Base-by-base conservation (phyloP, 2,797 vertebrate species). In the Anisognathus igniventris region DNA sequence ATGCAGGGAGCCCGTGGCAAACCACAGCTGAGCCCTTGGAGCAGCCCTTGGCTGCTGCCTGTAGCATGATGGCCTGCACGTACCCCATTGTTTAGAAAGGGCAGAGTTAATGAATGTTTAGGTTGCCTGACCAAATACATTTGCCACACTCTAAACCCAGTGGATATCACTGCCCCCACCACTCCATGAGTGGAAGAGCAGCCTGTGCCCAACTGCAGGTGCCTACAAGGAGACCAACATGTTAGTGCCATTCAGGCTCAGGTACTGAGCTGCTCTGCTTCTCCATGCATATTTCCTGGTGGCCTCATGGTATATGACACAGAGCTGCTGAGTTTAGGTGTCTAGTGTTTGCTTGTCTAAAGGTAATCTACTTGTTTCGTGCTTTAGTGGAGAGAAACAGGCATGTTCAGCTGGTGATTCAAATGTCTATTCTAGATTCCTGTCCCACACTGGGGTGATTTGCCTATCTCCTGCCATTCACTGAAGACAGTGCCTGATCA, bases 201-300 rank as follows among this genome's bases (percentile, higher is more conserved):
- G 83, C 37, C 28, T 39, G 14, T 21, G 14, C 65, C 57, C 45
- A 45, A 8, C 24, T 24, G 7, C 42, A 85, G 24, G 25, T 50
- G 5, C 1, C 5, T 64, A 35, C 7, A 31, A 65, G 25, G 27
- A 81, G 28, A 42, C 15, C 21, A 37, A 27, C 0, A 0, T 19
- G 24, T 47, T 53, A 70, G 44, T 35, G 30, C 5, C 16, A 16
- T 42, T 74, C 33, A 23, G 31, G 31, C 62, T 81, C 30, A 57
- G 39, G 23, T 72, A n/a, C 14, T 1, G 7, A 67, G 21, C 22
- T 85, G 24, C 44, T 80, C 47, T 58, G 35, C 39, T 72, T 81
- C 37, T 83, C 35, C 51, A 21, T 14, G n/a, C 51, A 42, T 48
- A 30, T 8, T 19, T 94, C 37, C 51, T 33, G 24, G 16, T 7